These are phyloP conservation scores for Pipistrellus pipistrellus DNA, from an alignment of 2,797 vertebrate genomes.

Conservation along the genomic window DNA sequence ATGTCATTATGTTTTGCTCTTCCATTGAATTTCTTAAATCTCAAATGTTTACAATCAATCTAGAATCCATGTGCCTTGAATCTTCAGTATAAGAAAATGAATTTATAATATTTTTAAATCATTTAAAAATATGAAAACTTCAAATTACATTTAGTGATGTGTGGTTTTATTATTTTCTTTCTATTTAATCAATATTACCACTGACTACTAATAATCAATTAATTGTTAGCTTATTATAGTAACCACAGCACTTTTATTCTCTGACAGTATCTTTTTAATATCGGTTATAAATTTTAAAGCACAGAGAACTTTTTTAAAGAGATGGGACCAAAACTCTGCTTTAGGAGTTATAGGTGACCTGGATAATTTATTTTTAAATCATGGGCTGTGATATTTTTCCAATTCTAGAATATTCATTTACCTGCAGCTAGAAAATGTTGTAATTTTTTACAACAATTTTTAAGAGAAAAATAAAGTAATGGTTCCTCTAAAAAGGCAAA, in stretches of 20 bases:
- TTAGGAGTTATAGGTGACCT: background rate
- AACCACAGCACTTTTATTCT: background rate
- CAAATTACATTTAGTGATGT: background rate
- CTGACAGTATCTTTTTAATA: background rate
- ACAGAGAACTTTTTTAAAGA: background rate
- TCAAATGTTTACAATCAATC: background rate
- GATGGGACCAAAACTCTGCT: background rate
- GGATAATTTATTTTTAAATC: background rate
- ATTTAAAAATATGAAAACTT: background rate
- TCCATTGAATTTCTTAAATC: background rate
- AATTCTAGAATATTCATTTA: background rate
- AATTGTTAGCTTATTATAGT: background rate
- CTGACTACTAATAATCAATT: background rate
- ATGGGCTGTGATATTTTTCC: background rate
- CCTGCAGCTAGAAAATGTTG: background rate
- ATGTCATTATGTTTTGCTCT: background rate
- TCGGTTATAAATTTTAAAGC: background rate
- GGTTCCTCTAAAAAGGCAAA: background rate
- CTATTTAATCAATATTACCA: background rate
- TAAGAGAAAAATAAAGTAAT: constrained; percentile 22
- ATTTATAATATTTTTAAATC: constrained; percentile 8
- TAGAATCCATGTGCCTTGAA: background rate
- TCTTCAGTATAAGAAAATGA: background rate
- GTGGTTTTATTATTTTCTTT: background rate
- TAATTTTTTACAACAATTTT: background rate